Base-by-base conservation (phyloP, 2,113 vertebrate genomes). In the Psilopogon haemacephalus region DNA sequence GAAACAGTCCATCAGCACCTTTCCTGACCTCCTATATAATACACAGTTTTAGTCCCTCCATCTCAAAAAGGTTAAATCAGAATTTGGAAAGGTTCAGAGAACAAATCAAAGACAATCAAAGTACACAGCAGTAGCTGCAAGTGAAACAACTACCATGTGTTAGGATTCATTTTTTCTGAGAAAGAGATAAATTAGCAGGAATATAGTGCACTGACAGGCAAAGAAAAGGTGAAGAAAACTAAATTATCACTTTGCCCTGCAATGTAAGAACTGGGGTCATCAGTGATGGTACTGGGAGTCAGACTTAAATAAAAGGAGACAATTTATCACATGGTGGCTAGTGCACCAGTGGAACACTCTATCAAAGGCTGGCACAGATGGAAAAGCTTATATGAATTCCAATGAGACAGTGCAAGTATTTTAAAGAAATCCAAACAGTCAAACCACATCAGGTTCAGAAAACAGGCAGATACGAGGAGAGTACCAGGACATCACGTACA, bases 291-390 rank as follows among this genome's bases (percentile, higher is more conserved):
- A 68, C 7, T 20, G 38, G 15, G 13, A 52, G 50, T 23, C 38
- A 48, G 33, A 37, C 9, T 38, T 63, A 35, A 76, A 78, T 26
- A 46, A 48, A 74, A 84, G 20, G 40, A 88, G 50, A 13, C 8
- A 12, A 65, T 70, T 78, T 68, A 90, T 60, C 21, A 46, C 1
- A 4, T 8, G 7, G 37, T 54, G 37, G 46, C 58, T 63, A 35
- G 30, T 15, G 9, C 40, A 58, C 18, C 2, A 0, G 19, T 28
- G 30, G 28, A 87, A 71, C 0, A 0, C 65, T 84, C 24, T 46
- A 26, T 30, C 50, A 73, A 84, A 86, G 54, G 18, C 15, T 55
- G 54, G 54, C 32, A 85, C 21, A 69, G n/a, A 52, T 5, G 5
- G 62, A 89, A 72, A 84, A 76, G 17, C n/a, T 75, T 37, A 38